Evolutionary conservation across 92 coral and sea anemone genomes (phyloP), one percentile per base, ranked within the genome.

Genomic region (Phenganax subtilis): DNA sequence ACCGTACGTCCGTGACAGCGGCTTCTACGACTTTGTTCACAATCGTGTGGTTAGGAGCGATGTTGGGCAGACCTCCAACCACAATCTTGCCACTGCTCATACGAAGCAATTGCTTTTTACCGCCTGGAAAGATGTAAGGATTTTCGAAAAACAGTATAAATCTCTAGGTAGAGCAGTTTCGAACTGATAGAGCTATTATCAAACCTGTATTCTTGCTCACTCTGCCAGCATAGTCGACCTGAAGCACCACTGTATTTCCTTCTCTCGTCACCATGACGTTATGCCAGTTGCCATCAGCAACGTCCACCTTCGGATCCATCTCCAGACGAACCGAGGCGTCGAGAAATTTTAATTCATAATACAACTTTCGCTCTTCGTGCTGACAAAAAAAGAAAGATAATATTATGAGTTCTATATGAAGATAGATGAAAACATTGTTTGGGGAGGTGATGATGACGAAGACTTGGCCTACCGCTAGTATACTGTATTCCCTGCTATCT

Each of bases 261-360:
- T 87, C 83, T 12, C 98, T 85, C 66, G 85, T 86, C 28, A 90
- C 84, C 16, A 68, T 80, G 68, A 94, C 62, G 10, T 89, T 87
- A 85, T 94, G 98, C 73, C 88, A 79, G 69, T 84, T 82, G 65
- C 89, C 88, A 64, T 89, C 92, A 6, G 93, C 91, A 5, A 94
- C 77, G 61, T 94, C 60, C 6, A 62, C 82, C 7, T 47, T 12
- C 11, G 71, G 59, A 12, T 57, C 59, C 82, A 78, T 78, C 15
- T 78, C 82, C 60, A 78, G 55, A 5, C 82, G 82, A 14, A 53
- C 30, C 73, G 64, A 44, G 25, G 72, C 82, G 53, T 78, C 82
- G 72, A 78, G 29, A 51, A 78, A 51, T 67, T 78, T 78, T 17
- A 78, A 78, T 61, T 78, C 82, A 28, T 31, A 78, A 63, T 78